phyloP scores from a whole-genome alignment of 2,113 vertebrate species.

The Ptilonorhynchus violaceus region DNA sequence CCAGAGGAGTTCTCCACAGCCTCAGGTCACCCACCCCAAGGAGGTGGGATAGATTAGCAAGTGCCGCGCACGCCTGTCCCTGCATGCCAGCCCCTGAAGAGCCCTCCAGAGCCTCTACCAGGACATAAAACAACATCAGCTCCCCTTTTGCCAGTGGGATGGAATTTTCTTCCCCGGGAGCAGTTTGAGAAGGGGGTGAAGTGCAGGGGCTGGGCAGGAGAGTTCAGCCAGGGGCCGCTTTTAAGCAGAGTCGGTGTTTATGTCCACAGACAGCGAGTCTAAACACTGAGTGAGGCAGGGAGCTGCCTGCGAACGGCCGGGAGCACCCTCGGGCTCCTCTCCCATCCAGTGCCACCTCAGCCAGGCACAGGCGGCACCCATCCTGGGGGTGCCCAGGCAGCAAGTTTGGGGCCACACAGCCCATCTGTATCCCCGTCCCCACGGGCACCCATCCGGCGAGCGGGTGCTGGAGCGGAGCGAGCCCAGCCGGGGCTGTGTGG shows the following conservation, averaged over 20 bases:
- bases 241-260: slow-evolving; percentile 26
- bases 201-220: neutral
- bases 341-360: neutral
- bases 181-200: slow-evolving; percentile 19
- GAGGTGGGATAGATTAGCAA: neutral
- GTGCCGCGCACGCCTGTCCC: neutral
- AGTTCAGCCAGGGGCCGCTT: slow-evolving; percentile 55
- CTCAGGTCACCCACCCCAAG: neutral
- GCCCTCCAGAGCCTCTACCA: neutral
- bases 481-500: neutral
- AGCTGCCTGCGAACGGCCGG: neutral
- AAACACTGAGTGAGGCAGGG: neutral
- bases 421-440: neutral
- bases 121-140: neutral
- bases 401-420: neutral
- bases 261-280: slow-evolving; percentile 54
- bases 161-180: neutral
- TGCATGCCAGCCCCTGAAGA: neutral
- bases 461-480: neutral
- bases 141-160: neutral
- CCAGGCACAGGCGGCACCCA: neutral
- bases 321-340: neutral
- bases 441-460: neutral
- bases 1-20: neutral
- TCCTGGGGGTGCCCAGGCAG: neutral